phyloP scores from a whole-genome alignment of 1,140 invertebrate genomes.

The Drosophila setifemur region DNA sequence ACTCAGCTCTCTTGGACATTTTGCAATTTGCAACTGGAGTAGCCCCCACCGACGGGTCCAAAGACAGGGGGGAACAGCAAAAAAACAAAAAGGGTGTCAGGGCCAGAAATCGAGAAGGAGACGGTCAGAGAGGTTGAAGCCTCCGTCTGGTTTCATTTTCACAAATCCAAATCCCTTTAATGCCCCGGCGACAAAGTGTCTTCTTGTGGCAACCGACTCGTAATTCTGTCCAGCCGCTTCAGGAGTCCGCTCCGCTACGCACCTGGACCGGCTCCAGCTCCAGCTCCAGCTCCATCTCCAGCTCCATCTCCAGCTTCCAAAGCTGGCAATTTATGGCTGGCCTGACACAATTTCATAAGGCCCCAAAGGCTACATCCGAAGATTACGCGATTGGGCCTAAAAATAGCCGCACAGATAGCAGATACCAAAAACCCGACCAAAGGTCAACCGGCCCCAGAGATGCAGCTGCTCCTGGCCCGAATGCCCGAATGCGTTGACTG shows the following conservation, averaged over 20 bases:
- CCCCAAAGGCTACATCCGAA: constrained; percentile 35
- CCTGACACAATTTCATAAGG: constrained; percentile 78
- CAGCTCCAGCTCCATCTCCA: no score
- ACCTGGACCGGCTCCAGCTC: constrained; percentile 26
- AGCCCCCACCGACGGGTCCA: no score
- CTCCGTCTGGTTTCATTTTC: constrained; percentile 41
- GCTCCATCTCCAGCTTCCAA: no score
- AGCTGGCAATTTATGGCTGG: constrained; percentile 72
- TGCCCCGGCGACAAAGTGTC: constrained; percentile 45
- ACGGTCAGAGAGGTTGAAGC: constrained; percentile 4
- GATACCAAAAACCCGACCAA: constrained; percentile 2
- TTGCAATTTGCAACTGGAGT: constrained; percentile 64
- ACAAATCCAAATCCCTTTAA: constrained; percentile 48
- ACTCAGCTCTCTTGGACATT: constrained; percentile 45
- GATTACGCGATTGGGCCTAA: constrained; percentile 69
- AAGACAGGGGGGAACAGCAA: no score
- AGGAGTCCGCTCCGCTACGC: constrained; percentile 41
- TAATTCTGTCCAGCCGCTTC: constrained; percentile 47
- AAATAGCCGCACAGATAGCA: constrained; percentile 44
- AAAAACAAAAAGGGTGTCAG: constrained; percentile 33
- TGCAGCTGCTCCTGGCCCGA: constrained; percentile 15
- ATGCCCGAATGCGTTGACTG: constrained; percentile 45
- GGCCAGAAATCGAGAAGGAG: constrained; percentile 19
- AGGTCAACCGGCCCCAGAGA: constrained; percentile 30
- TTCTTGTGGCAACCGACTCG: constrained; percentile 40